A percentile compares a stretch with the other conserved stretches of the same genome.
Conservation (phyloP, 2,113 vertebrate genomes). For the Pelmatolapia mariae region DNA sequence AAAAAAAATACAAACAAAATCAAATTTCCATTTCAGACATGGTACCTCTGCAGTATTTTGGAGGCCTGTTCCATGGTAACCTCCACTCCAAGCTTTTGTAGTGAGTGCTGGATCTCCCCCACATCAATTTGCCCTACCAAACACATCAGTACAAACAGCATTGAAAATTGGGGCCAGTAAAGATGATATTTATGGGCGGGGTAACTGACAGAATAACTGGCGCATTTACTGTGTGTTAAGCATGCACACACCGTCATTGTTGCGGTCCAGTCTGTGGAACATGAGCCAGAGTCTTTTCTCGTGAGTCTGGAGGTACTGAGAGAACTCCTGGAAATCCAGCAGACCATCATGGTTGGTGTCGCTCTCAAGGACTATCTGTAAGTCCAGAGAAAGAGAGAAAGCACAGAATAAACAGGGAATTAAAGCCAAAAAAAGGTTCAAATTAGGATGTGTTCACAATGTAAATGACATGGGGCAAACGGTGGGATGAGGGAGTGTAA, state of each 20-base stretch:
- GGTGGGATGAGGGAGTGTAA: neutral
- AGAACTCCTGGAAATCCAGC: constrained; percentile 81
- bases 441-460: neutral
- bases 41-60: constrained; percentile 63
- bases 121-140: constrained; percentile 78
- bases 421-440: neutral
- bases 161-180: neutral
- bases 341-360: constrained; percentile 71
- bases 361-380: constrained; percentile 61
- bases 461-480: neutral
- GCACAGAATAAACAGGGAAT: neutral
- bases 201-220: neutral
- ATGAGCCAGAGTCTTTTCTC: constrained; percentile 80
- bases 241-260: constrained; percentile 75
- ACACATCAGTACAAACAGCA: neutral
- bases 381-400: neutral
- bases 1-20: neutral
- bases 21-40: neutral
- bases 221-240: neutral
- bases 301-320: constrained; percentile 72
- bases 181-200: neutral
- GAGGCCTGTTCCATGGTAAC: constrained; percentile 75
- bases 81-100: constrained; percentile 74
- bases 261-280: constrained; percentile 80
- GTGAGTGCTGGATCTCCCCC: constrained; percentile 79